Evolutionary conservation across 2,888 invertebrate species (phyloP).

Genomic region (Trachelus iudaicus): DNA sequence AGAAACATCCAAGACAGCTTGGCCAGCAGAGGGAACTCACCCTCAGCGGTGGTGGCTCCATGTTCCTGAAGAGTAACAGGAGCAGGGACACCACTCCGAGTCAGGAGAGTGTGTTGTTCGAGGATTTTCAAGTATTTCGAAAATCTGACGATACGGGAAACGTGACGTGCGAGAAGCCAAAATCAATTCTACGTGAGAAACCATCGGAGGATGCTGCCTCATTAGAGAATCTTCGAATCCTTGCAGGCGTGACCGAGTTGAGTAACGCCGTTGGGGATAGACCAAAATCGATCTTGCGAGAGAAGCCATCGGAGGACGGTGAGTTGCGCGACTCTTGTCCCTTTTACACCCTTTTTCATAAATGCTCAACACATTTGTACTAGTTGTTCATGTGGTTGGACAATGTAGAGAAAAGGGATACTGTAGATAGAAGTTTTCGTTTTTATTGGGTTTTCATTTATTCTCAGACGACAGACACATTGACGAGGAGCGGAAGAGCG

Average conservation of each 20-base stretch:
- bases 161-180: constrained; percentile 45
- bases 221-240: constrained; percentile 47
- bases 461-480: constrained; percentile 62
- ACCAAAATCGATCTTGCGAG: constrained; percentile 60
- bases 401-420: background rate
- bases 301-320: constrained; percentile 59
- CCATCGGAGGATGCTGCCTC: constrained; percentile 41
- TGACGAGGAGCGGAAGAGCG: constrained; percentile 83
- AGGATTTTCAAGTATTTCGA: constrained; percentile 39
- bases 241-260: constrained; percentile 35
- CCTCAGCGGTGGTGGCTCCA: constrained; percentile 70
- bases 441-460: constrained; percentile 8
- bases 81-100: constrained; percentile 58
- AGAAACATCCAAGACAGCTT: constrained; percentile 64
- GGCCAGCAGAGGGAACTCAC: constrained; percentile 63
- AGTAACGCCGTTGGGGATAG: constrained; percentile 44
- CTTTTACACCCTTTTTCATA: background rate
- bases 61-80: constrained; percentile 71
- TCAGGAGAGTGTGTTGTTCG: constrained; percentile 47
- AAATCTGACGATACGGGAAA: background rate
- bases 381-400: constrained; percentile 1
- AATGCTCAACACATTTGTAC: constrained; percentile 7
- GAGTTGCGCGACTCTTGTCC: constrained; percentile 26
- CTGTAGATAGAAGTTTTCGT: background rate
- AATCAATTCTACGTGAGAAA: constrained; percentile 61